Conservation (phyloP, 2,113 vertebrate species). For the Scalopus aquaticus region DNA sequence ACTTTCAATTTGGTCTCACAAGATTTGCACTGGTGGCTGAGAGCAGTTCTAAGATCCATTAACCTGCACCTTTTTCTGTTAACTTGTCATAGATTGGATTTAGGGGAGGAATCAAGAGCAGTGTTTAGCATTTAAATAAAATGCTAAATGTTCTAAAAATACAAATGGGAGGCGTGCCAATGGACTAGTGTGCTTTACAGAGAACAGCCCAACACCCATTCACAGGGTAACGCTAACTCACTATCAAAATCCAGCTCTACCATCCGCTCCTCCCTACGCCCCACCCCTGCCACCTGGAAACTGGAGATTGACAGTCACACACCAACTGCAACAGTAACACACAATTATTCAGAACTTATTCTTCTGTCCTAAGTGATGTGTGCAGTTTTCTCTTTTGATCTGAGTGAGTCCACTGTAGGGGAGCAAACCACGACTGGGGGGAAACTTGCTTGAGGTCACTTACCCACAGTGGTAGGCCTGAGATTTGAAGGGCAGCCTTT, state of each 20-base stretch:
- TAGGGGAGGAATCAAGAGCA: background rate
- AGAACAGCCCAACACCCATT: background rate
- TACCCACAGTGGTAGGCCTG: background rate
- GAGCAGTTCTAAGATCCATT: background rate
- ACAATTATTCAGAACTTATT: background rate
- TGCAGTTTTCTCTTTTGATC: background rate
- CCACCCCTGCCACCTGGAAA: background rate
- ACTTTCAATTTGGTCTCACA: background rate
- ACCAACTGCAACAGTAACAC: background rate
- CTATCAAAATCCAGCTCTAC: background rate
- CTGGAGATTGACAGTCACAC: background rate
- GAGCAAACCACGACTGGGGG: background rate
- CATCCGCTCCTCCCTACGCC: no score
- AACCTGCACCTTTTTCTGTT: background rate
- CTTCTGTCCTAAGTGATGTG: background rate
- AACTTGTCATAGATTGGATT: background rate
- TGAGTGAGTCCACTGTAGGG: background rate
- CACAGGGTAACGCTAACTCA: background rate
- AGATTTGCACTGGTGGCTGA: background rate
- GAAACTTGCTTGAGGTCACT: background rate
- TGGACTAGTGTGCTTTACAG: background rate
- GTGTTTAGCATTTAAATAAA: background rate
- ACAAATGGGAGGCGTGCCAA: background rate
- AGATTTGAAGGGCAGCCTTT: background rate
- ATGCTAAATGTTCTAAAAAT: background rate